A percentile compares a stretch with the other conserved stretches of the same genome.
Conservation (phyloP, 2,888 invertebrate genomes). For the Tiliacea citrago region DNA sequence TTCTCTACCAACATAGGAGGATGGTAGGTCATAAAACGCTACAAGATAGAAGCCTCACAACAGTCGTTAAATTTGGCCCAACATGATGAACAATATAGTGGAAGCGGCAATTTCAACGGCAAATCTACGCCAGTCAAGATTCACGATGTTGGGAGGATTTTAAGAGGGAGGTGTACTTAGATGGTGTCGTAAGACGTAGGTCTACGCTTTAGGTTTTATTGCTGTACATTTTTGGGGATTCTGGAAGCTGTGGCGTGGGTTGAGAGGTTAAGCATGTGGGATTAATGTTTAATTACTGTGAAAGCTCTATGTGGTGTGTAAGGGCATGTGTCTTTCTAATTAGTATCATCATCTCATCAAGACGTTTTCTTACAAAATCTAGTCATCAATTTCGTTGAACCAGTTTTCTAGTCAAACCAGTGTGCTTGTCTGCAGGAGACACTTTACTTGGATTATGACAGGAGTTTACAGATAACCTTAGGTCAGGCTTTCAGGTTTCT, state of each 20-base stretch:
- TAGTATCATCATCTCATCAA: not conserved
- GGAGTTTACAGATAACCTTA: not conserved
- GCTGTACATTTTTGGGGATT: conserved; percentile 68
- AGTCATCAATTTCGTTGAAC: not conserved
- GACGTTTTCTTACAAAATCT: not conserved
- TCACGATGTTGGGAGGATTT: conserved; percentile 65
- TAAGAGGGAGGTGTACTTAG: conserved; percentile 69
- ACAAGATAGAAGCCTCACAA: conserved; percentile 44
- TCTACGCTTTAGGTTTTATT: conserved; percentile 69
- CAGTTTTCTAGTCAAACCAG: not conserved
- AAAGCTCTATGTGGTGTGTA: not conserved
- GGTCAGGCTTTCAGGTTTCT: conserved; percentile 10
- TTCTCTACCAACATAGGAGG: conserved; percentile 1
- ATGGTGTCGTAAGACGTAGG: conserved; percentile 71
- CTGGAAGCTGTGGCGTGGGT: conserved; percentile 28
- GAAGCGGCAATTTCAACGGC: conserved; percentile 59
- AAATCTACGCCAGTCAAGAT: conserved; percentile 58
- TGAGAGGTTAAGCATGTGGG: conserved; percentile 12
- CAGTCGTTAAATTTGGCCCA: conserved; percentile 58
- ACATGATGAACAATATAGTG: conserved; percentile 63
- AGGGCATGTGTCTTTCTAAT: not conserved
- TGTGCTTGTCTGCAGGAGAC: not conserved
- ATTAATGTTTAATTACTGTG: conserved; percentile 43
- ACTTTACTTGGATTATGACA: not conserved
- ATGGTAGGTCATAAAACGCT: conserved; percentile 42